These are phyloP conservation scores for Agrochola lychnidis DNA, from an alignment of 2,888 invertebrate genomes.

Conservation along the genomic window DNA sequence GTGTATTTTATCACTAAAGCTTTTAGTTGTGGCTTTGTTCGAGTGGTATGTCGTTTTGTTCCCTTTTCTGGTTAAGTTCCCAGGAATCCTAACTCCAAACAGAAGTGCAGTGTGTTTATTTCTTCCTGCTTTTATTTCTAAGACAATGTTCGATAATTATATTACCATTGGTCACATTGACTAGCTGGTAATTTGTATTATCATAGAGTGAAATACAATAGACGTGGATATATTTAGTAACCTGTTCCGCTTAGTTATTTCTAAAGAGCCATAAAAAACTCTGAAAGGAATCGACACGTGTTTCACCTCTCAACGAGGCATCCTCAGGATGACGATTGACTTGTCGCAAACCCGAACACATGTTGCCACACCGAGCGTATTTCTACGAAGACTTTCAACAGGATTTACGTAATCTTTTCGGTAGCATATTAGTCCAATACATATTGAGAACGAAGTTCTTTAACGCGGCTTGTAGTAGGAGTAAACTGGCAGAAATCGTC, in stretches of 20 bases:
- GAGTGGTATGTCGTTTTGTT: constrained; percentile 23
- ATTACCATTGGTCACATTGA: neutral
- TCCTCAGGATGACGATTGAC: too few species aligned
- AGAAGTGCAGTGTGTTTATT: neutral
- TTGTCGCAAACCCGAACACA: too few species aligned
- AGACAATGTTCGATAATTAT: neutral
- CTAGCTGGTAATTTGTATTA: neutral
- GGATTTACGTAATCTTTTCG: neutral
- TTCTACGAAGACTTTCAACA: neutral
- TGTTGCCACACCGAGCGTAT: too few species aligned
- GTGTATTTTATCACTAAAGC: constrained; percentile 2
- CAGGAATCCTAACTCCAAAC: neutral
- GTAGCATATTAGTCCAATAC: neutral
- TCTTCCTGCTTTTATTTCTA: neutral
- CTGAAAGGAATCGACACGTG: too few species aligned
- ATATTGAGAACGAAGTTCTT: too few species aligned
- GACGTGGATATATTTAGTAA: too few species aligned
- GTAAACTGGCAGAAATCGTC: too few species aligned
- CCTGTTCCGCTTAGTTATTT: too few species aligned
- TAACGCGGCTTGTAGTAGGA: too few species aligned
- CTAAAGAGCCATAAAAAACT: too few species aligned
- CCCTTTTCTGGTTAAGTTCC: constrained; percentile 10
- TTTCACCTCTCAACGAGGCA: too few species aligned
- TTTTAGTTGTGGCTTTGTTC: constrained; percentile 16
- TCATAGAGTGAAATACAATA: neutral